Evolutionary conservation across 23 tunicate species (phyloP), one percentile per base, ranked within the genome.

Genomic region (Halocynthia aurantium): DNA sequence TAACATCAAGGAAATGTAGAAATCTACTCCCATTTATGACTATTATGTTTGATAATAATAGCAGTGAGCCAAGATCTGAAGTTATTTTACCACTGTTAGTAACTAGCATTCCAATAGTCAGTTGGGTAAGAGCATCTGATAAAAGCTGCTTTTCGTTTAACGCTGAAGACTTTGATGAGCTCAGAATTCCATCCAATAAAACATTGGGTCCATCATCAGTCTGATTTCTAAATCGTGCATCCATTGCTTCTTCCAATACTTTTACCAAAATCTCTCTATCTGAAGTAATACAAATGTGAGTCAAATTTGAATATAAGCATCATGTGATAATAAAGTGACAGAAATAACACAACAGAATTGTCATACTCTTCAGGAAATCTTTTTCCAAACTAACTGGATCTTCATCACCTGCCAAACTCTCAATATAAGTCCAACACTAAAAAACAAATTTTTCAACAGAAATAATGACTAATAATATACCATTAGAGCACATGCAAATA

Each of bases 91-190:
- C 81, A 0, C 80, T 83, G 18, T 70, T 58, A 5, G 96, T 84
- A 9, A 84, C 81, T 53, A 80, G 88, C 72, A 89, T 60, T 50
- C 96, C 96, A 52, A 89, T 81, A 2, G 96, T 80, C 19, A 89
- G 82, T 63, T 70, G 67, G 6, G 96, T 78, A 6, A 84, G 66
- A 9, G 76, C 88, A 70, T 89, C 96, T 44, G 78, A 44, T 7
- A 84, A 62, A 50, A 89, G 51, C 72, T 89, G 81, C 22, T 84
- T 80, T 15, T 80, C 77, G 13, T 77, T 53, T 6, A 87, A 22
- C 6, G 57, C 15, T 31, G 44, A 13, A 19, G 63, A 20, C 52
- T 76, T 84, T 5, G 85, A 73, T 7, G 85, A 82, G n/a, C 70
- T 61, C 6, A 89, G 83, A 6, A 89, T 55, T 7, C 80, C 80